Base-by-base conservation (phyloP, 1,140 invertebrate genomes). In the Drosophila gunungcola region DNA sequence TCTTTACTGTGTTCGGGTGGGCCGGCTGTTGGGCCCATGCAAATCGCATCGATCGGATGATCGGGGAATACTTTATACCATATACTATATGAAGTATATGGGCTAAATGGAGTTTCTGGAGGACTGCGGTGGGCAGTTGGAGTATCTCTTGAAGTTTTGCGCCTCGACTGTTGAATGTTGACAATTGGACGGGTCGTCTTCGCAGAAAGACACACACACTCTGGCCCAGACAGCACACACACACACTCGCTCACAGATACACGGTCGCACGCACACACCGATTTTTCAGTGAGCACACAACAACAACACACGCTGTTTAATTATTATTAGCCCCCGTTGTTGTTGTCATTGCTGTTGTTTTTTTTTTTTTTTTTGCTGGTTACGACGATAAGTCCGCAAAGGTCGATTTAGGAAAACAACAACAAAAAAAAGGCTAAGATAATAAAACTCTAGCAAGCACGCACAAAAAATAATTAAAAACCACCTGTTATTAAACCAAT, bases 361-460 rank as follows among this genome's bases (percentile, higher is more conserved):
- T 13, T 13, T 32, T 16, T 32, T 32, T 49, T 49, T 7, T 67
- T 61, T 56, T 55, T 53, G 46, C 67, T 78, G 45, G 74, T 83
- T 83, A 83, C 76, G 80, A 83, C 77, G 78, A 77, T 80, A 85
- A 69, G 82, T 85, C 73, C 73, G 68, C 73, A 84, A 85, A 84
- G 81, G 81, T 84, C 81, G 81, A 51, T 54, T 61, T 21, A 1
- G 16, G 16, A 21, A 21, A 21, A 21, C 0, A 21, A 21, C 0
- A 21, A 21, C 64, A 76, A 62, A 34, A 62, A 61, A 76, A 73
- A 56, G 43, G 49, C 12, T 48, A 39, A 45, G 62, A 46, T 46
- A 68, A 52, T 68, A 46, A 67, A 67, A 51, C 51, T 13, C 53
- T 48, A 4, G 45, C 29, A 16, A 42, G 27, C 43, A 56, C 41